These are phyloP conservation scores for Sphaerophoria rueppellii DNA, from an alignment of 2,888 invertebrate genomes.

Conservation along the genomic window DNA sequence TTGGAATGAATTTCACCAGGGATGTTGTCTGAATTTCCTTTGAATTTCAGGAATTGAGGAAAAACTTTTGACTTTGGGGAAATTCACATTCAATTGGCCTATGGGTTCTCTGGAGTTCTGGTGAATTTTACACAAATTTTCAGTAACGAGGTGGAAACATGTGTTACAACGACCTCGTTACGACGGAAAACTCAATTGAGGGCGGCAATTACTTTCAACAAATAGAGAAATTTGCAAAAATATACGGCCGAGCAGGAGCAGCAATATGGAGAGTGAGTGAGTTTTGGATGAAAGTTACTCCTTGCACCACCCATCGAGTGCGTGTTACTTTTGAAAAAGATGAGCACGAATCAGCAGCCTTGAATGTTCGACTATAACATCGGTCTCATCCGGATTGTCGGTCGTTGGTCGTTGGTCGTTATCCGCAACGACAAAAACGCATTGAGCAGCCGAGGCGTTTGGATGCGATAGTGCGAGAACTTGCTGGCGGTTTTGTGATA, in stretches of 20 bases:
- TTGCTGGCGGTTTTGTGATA: slow-evolving; percentile 30
- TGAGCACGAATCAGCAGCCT: not conserved
- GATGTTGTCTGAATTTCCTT: not conserved
- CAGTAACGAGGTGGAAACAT: slow-evolving; percentile 72
- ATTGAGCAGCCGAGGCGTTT: not conserved
- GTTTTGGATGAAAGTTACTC: not conserved
- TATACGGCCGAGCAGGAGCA: not conserved
- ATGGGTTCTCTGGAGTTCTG: slow-evolving; percentile 8
- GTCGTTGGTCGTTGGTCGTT: not conserved
- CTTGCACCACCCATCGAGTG: not conserved
- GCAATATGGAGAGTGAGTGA: not conserved
- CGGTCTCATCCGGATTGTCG: slow-evolving; percentile 9
- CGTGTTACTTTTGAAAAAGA: slow-evolving; percentile 8
- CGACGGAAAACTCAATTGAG: slow-evolving; percentile 69
- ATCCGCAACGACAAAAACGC: not conserved
- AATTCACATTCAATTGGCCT: slow-evolving; percentile 11
- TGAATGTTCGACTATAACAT: slow-evolving; percentile 31
- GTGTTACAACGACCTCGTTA: slow-evolving; percentile 70
- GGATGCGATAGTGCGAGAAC: slow-evolving; percentile 16
- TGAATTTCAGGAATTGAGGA: no score
- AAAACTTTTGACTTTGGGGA: not conserved
- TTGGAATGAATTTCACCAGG: slow-evolving; percentile 1
- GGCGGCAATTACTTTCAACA: slow-evolving; percentile 72
- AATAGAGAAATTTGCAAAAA: slow-evolving; percentile 64
- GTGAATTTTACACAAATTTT: slow-evolving; percentile 45